Percentiles rank a stretch among this genome's conserved stretches.
These are phyloP conservation scores for Oscheius myriophilus DNA, from an alignment of 2,888 invertebrate genomes.

Conservation along the genomic window DNA sequence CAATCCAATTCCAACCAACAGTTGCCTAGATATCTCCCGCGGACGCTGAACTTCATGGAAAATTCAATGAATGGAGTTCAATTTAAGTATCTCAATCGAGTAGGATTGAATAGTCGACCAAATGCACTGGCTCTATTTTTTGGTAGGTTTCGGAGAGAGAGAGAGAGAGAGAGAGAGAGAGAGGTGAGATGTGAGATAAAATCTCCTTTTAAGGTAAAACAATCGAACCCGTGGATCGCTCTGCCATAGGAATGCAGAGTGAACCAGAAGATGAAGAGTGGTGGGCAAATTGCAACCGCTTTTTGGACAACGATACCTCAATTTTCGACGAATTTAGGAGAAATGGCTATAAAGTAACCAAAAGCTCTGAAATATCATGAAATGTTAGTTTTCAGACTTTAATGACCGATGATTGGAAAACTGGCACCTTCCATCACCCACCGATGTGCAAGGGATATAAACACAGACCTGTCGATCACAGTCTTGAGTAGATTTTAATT, in stretches of 20 bases:
- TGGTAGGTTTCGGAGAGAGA: neutral
- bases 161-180: neutral
- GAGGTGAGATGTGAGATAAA: too few relatives aligned
- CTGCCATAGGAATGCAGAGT: too few relatives aligned
- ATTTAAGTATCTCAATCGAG: neutral
- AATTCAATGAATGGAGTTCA: neutral
- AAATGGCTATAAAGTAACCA: neutral
- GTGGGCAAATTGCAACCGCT: neutral
- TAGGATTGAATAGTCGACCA: neutral
- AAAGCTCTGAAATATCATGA: too few relatives aligned
- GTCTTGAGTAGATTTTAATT: constrained; percentile 13
- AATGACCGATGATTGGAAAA: constrained; percentile 29
- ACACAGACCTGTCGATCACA: constrained; percentile 17
- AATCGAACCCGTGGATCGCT: too few relatives aligned
- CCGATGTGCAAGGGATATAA: constrained; percentile 15
- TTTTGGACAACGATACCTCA: neutral
- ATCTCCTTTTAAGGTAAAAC: neutral
- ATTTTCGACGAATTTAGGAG: neutral
- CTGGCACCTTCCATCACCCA: constrained; percentile 27
- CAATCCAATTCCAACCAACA: too few relatives aligned
- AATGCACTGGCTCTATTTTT: neutral
- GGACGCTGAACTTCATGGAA: too few relatives aligned
- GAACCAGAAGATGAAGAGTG: neutral
- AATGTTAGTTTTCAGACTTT: too few relatives aligned
- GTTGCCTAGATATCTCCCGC: too few relatives aligned